A percentile compares a stretch with the other conserved stretches of the same genome.
phyloP scores from a whole-genome alignment of 1,140 invertebrate genomes.

The Neoseiulus cucumeris region DNA sequence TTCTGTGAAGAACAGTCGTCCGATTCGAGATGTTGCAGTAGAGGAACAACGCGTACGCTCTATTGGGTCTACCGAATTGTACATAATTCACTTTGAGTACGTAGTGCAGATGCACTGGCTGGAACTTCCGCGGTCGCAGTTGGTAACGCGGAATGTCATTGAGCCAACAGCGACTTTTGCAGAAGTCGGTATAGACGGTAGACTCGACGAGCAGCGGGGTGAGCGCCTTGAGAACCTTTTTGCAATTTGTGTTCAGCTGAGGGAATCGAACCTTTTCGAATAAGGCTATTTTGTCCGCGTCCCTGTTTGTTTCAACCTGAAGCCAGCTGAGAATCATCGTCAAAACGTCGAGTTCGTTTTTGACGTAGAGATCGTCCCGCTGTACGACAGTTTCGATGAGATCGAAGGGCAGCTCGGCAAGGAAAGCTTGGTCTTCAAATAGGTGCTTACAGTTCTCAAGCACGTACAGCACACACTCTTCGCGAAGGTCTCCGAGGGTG shows the following conservation, averaged over 20 bases:
- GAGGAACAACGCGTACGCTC: neutral
- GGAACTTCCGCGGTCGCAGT: neutral
- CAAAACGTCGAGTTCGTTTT: neutral
- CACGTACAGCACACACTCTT: slow-evolving; percentile 9
- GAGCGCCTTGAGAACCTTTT: neutral
- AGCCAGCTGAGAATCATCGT: neutral
- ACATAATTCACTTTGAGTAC: slow-evolving; percentile 6
- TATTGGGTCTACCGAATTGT: neutral
- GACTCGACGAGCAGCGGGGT: neutral
- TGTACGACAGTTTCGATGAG: neutral
- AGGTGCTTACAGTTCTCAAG: neutral
- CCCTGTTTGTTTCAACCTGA: neutral
- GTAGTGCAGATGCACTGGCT: slow-evolving; percentile 2
- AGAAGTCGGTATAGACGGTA: neutral
- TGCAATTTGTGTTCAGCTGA: neutral
- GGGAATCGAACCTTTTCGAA: slow-evolving; percentile 3
- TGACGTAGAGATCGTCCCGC: slow-evolving; percentile 3
- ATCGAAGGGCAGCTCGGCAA: neutral
- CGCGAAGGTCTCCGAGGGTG: neutral
- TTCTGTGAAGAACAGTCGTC: neutral
- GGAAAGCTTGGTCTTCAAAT: neutral
- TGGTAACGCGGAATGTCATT: neutral
- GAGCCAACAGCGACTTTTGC: neutral
- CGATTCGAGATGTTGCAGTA: neutral
- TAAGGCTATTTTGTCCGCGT: neutral